Evolutionary conservation across 2,113 vertebrate species (phyloP).

Genomic region (Colius striatus): DNA sequence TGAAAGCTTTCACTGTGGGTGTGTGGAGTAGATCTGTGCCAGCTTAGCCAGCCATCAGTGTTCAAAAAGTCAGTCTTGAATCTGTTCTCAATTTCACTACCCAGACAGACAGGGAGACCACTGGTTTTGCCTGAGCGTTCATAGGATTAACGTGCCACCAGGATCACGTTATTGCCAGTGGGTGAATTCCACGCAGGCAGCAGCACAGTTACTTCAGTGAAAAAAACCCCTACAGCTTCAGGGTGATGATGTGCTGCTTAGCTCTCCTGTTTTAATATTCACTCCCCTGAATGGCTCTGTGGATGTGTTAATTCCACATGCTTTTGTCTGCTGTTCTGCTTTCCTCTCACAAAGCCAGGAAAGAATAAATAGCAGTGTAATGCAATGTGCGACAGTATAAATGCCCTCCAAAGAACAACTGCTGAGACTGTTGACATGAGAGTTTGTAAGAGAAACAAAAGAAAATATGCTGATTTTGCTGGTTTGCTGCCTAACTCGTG

Average conservation of each 20-base stretch:
- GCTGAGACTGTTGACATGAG: conserved; percentile 59
- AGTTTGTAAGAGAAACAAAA: conserved; percentile 51
- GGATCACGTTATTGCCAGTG: neutral
- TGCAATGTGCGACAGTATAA: conserved; percentile 11
- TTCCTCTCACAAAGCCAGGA: conserved; percentile 16
- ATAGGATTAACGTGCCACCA: neutral
- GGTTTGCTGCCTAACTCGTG: conserved; percentile 23
- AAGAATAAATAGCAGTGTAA: conserved; percentile 55
- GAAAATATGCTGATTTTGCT: conserved; percentile 52
- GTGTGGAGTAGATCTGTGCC: neutral
- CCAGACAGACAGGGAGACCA: neutral
- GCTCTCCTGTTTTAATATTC: conserved; percentile 46
- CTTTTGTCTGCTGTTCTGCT: conserved; percentile 44
- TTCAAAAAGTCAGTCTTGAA: neutral
- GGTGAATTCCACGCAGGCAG: neutral
- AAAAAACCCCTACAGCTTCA: conserved; percentile 7
- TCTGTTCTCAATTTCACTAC: neutral
- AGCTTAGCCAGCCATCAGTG: accelerated
- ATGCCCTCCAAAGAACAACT: conserved; percentile 59
- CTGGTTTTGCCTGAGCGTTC: neutral
- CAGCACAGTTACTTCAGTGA: neutral
- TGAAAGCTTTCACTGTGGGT: neutral
- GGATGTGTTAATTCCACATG: conserved; percentile 57
- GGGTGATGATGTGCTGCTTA: neutral
- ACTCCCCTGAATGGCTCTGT: conserved; percentile 38